Evolutionary conservation across 2,888 invertebrate species (phyloP).

Genomic region (Drosophila merina): DNA sequence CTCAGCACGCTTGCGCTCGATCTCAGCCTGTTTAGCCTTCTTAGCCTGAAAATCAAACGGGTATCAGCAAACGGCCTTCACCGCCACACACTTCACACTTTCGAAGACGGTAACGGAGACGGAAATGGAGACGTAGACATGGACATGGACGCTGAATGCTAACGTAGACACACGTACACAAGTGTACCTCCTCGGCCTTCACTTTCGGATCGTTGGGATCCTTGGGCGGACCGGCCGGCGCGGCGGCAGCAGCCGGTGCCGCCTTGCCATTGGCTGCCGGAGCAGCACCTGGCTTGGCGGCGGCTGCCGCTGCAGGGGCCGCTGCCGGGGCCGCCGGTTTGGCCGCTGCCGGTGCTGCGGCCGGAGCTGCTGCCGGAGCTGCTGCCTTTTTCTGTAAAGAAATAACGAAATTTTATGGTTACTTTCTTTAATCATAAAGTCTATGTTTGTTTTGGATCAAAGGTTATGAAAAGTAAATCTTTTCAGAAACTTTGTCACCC

Average conservation of each 20-base stretch:
- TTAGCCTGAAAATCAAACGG: constrained; percentile 88
- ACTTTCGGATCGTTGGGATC: constrained; percentile 81
- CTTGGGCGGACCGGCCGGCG: constrained; percentile 79
- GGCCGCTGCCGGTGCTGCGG: constrained; percentile 58
- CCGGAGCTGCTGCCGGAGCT: constrained; percentile 55
- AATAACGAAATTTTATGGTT: background rate
- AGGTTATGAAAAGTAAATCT: background rate
- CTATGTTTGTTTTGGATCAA: no score
- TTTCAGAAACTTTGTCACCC: background rate
- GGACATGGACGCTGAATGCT: constrained; percentile 13
- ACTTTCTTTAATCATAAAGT: background rate
- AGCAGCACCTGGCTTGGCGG: constrained; percentile 49
- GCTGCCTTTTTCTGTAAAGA: constrained; percentile 81
- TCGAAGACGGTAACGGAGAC: constrained; percentile 17
- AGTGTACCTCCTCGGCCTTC: constrained; percentile 82
- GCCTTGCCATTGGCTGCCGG: constrained; percentile 60
- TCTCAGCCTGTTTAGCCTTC: constrained; percentile 98
- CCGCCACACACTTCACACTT: constrained; percentile 18
- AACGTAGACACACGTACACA: constrained; percentile 67
- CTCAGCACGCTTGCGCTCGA: constrained; percentile 99
- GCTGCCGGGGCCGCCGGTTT: constrained; percentile 61
- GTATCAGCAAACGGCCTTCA: constrained; percentile 6
- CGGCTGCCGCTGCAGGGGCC: constrained; percentile 48
- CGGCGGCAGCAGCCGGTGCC: constrained; percentile 62
- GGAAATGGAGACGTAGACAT: constrained; percentile 32